Conservation (phyloP, 2,888 invertebrate genomes). For the Drosophila nigricruria region DNA sequence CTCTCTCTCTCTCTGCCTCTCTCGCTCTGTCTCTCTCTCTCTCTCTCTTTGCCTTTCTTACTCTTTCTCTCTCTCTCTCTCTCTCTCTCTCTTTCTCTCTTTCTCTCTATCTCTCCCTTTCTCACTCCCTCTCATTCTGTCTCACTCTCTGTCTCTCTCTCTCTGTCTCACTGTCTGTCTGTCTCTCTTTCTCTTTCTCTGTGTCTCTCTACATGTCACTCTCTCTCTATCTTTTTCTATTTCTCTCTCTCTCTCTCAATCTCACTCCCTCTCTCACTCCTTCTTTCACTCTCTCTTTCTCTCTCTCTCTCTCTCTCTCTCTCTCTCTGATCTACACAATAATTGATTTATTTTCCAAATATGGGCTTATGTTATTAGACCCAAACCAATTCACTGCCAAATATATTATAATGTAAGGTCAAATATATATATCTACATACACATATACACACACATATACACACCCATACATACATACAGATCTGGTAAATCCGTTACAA, state of each 20-base stretch:
- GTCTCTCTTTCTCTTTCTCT: not conserved
- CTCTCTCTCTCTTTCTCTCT: not conserved
- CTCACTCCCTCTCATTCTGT: not conserved
- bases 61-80: not conserved
- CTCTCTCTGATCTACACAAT: not conserved
- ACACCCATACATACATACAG: too few species aligned
- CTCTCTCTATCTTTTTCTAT: not conserved
- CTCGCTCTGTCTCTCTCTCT: too few species aligned
- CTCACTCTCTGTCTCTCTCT: not conserved
- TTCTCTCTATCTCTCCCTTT: not conserved
- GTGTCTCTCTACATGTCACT: not conserved
- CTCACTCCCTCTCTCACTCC: not conserved
- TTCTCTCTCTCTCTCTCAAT: not conserved
- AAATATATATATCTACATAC: not conserved
- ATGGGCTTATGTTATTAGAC: not conserved
- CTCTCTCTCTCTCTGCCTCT: too few species aligned
- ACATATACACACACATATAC: too few species aligned
- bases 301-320: not conserved
- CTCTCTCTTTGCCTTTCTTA: too few species aligned
- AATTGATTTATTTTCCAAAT: not conserved
- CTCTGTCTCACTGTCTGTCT: not conserved
- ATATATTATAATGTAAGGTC: conserved; percentile 26
- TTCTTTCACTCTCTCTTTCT: not conserved
- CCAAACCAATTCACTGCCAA: conserved; percentile 12
- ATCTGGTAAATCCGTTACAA: conserved; percentile 11